Percentiles rank a stretch among this genome's conserved stretches.
Evolutionary conservation across 92 coral and sea anemone species (phyloP).

Genomic region (Umimayanthus kanabou): DNA sequence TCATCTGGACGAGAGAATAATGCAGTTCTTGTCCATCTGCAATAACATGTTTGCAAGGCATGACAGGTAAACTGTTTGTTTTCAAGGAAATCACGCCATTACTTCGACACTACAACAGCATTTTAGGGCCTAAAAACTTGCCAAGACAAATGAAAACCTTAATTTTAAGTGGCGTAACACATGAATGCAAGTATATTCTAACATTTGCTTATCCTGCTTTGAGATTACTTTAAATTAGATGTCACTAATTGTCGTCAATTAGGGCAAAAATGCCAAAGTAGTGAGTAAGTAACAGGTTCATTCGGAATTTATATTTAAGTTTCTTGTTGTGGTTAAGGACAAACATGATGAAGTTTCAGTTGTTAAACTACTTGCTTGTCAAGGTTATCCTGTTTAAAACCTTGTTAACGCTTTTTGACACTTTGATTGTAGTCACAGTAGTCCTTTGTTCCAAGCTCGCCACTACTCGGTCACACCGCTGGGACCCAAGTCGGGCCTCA

Average conservation of each 20-base stretch:
- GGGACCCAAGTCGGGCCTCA: constrained; percentile 98
- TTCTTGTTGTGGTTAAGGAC: background rate
- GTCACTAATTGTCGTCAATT: background rate
- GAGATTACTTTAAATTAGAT: no score
- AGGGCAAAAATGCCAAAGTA: no score
- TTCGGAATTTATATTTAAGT: background rate
- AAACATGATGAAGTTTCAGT: background rate
- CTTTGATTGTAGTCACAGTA: constrained; percentile 63
- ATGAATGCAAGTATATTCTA: no score
- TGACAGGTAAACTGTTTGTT: constrained; percentile 68
- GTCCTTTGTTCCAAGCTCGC: constrained; percentile 91
- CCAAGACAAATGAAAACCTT: background rate
- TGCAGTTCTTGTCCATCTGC: constrained; percentile 97
- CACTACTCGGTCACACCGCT: constrained; percentile 99
- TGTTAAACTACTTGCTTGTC: background rate
- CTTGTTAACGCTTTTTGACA: background rate
- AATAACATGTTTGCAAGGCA: constrained; percentile 98
- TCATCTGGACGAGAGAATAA: constrained; percentile 95
- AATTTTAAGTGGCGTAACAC: background rate
- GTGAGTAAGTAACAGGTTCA: background rate
- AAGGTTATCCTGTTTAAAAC: background rate
- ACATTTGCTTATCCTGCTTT: background rate
- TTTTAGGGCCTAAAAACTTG: background rate
- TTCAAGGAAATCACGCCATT: background rate
- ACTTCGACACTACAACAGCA: no score